Percentiles rank a stretch among this genome's conserved stretches.
Evolutionary conservation across 2,888 invertebrate genomes (phyloP).

Genomic region (Acanthococcus lagerstroemiae): DNA sequence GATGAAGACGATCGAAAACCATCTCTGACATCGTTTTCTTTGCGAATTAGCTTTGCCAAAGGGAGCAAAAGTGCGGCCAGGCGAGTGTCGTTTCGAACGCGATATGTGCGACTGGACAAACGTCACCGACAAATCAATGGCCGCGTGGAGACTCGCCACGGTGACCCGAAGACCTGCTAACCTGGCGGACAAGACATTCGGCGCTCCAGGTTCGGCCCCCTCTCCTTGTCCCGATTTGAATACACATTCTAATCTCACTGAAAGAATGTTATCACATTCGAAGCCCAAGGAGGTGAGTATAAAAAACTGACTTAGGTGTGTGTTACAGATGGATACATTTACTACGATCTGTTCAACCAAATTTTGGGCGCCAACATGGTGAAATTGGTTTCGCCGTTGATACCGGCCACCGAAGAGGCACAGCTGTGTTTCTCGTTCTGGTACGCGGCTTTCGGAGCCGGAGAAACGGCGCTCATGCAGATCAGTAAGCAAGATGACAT

Average conservation of each 20-base stretch:
- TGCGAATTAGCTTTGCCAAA: constrained; percentile 42
- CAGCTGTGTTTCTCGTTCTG: constrained; percentile 48
- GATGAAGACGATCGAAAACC: too few relatives aligned
- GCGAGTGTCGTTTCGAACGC: constrained; percentile 50
- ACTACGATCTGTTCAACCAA: constrained; percentile 50
- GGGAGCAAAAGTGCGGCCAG: constrained; percentile 43
- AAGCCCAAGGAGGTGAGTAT: too few relatives aligned
- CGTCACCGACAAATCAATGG: constrained; percentile 42
- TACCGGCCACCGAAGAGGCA: constrained; percentile 42
- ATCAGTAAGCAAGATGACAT: constrained; percentile 39
- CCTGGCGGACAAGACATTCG: constrained; percentile 49
- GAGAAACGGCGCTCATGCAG: constrained; percentile 45
- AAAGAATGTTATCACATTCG: too few relatives aligned
- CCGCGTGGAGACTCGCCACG: constrained; percentile 49
- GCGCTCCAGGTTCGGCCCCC: constrained; percentile 45
- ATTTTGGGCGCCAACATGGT: constrained; percentile 42
- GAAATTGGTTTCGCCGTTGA: constrained; percentile 44
- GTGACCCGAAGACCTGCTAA: constrained; percentile 48
- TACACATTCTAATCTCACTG: too few relatives aligned
- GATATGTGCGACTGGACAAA: constrained; percentile 49
- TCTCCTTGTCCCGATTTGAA: too few relatives aligned
- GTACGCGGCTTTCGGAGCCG: constrained; percentile 49
- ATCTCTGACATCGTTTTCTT: neutral
- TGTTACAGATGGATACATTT: constrained; percentile 46
- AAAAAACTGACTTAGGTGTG: constrained; percentile 8